Evolutionary conservation across 2,797 vertebrate species (phyloP).

Genomic region (Euthynnus affinis): DNA sequence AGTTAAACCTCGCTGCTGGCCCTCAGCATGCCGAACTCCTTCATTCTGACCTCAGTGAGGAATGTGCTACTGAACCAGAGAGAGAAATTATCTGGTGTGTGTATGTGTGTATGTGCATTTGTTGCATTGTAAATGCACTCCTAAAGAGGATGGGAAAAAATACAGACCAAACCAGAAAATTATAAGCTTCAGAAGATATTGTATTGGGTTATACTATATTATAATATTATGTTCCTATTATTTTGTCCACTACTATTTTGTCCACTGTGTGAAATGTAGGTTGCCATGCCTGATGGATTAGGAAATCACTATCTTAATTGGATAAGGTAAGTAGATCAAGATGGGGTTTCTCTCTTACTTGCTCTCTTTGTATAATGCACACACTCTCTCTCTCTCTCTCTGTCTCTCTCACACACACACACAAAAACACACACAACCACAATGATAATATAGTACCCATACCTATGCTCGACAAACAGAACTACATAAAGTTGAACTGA

Average conservation of each 20-base stretch:
- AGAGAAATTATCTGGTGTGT: neutral
- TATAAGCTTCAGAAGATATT: neutral
- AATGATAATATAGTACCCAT: no score
- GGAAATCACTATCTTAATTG: constrained; percentile 60
- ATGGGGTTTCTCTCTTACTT: constrained; percentile 31
- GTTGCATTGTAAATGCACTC: neutral
- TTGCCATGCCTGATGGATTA: constrained; percentile 48
- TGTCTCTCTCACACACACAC: constrained; percentile 12
- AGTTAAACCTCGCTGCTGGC: constrained; percentile 60
- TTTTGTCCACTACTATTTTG: neutral
- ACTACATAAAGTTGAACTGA: no score
- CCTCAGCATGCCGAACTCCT: constrained; percentile 9
- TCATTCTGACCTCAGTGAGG: constrained; percentile 34
- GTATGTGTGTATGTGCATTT: neutral
- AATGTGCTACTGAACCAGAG: constrained; percentile 36
- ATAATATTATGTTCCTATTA: neutral
- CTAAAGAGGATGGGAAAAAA: neutral
- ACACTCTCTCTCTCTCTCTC: neutral
- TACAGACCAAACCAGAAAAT: no score
- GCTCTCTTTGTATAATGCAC: neutral
- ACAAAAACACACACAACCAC: constrained; percentile 8
- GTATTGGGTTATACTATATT: neutral
- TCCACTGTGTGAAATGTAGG: constrained; percentile 25
- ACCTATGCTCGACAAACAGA: no score
- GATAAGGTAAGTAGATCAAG: constrained; percentile 66